These are phyloP conservation scores for Thamnophis sirtalis DNA, from an alignment of 2,113 vertebrate species.

Conservation along the genomic window DNA sequence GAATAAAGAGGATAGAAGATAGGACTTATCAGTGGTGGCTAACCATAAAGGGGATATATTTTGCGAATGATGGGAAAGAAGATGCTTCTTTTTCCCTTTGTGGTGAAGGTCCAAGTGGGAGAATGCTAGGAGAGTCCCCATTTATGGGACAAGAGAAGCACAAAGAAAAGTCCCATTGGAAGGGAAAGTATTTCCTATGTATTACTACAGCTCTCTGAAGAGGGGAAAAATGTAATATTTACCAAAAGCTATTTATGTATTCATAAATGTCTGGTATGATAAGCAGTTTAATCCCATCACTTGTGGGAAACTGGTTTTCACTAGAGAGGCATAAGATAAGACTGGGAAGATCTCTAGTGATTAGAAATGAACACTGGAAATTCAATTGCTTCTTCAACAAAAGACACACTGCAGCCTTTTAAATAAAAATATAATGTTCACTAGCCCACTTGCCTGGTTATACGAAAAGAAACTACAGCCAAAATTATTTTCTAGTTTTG, in stretches of 20 bases:
- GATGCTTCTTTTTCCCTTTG: background rate
- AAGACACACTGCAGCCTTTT: background rate
- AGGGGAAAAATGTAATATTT: background rate
- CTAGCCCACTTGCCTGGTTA: background rate
- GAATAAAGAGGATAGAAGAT: background rate
- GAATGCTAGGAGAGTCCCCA: background rate
- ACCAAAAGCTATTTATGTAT: background rate
- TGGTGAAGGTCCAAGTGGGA: background rate
- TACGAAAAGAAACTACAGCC: background rate
- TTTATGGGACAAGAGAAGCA: background rate
- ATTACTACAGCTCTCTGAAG: background rate
- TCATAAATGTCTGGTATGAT: background rate
- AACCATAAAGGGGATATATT: background rate
- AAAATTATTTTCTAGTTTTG: background rate
- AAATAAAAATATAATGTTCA: background rate
- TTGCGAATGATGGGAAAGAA: background rate
- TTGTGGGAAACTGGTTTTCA: background rate
- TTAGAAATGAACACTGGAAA: background rate
- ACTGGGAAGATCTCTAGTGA: background rate
- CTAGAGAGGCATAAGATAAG: background rate
- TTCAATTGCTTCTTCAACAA: background rate
- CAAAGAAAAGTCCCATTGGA: background rate
- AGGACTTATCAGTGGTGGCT: background rate
- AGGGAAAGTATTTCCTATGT: background rate
- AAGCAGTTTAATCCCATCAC: background rate